Conservation (phyloP, 2,888 invertebrate species). For the Eudemis profundana region DNA sequence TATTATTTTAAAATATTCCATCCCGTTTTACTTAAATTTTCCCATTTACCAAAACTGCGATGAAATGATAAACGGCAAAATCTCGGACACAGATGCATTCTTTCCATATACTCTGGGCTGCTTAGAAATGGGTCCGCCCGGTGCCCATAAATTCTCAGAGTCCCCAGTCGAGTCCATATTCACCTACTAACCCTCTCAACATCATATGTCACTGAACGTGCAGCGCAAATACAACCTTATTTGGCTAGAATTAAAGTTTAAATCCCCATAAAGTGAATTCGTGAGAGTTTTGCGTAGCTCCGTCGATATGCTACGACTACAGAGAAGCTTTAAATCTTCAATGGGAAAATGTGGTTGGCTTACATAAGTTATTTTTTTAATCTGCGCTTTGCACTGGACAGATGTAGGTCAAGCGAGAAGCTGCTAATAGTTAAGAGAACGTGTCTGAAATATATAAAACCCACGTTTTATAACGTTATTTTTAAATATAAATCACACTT, state of each 20-base stretch:
- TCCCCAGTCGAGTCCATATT: slow-evolving; percentile 12
- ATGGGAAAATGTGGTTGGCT: not conserved
- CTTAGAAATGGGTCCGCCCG: slow-evolving; percentile 1
- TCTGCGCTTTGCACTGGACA: not conserved
- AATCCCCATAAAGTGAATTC: not conserved
- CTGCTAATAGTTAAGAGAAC: not conserved
- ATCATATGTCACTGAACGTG: not conserved
- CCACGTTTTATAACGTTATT: not conserved
- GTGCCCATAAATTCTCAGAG: slow-evolving; percentile 9
- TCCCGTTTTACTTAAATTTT: not conserved
- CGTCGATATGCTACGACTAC: slow-evolving; percentile 8
- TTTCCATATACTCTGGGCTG: slow-evolving; percentile 14
- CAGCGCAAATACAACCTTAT: slow-evolving; percentile 6
- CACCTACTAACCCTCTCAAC: slow-evolving; percentile 1
- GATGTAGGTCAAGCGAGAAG: slow-evolving; percentile 3
- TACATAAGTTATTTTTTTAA: slow-evolving; percentile 13
- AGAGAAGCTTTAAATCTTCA: slow-evolving; percentile 22
- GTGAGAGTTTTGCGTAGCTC: not conserved
- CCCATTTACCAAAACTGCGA: slow-evolving; percentile 1
- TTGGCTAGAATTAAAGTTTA: not conserved
- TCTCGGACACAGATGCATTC: slow-evolving; percentile 8
- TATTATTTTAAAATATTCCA: slow-evolving; percentile 1
- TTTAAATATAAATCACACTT: too few relatives aligned
- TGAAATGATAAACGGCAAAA: slow-evolving; percentile 6
- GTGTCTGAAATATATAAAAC: not conserved